Evolutionary conservation across 2,797 vertebrate genomes (phyloP).

Genomic region (Molossus molossus): DNA sequence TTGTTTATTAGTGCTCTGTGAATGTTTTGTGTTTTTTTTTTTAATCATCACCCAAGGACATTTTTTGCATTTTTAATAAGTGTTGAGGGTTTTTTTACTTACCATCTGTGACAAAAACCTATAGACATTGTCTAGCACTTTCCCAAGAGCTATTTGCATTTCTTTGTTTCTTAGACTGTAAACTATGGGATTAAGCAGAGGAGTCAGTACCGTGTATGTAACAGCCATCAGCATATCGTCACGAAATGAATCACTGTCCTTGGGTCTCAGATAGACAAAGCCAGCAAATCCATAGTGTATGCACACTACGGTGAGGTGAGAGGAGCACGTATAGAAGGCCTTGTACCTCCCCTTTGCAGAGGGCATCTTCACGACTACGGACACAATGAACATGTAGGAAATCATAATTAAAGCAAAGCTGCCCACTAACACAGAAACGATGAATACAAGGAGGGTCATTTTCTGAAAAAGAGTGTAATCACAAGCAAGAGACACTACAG

Average conservation of each 20-base stretch:
- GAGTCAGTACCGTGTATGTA: slow-evolving; percentile 70
- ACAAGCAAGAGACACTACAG: slow-evolving; percentile 73
- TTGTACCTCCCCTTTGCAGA: slow-evolving; percentile 71
- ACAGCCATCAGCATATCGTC: slow-evolving; percentile 78
- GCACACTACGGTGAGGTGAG: slow-evolving; percentile 72
- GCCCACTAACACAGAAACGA: slow-evolving; percentile 64
- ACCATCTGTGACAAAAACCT: not conserved
- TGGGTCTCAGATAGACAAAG: slow-evolving; percentile 76
- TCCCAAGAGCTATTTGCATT: slow-evolving; percentile 70
- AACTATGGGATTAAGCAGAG: slow-evolving; percentile 77
- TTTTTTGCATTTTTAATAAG: not conserved
- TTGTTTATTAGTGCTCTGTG: not conserved
- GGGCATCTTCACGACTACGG: slow-evolving; percentile 59
- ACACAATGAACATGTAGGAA: slow-evolving; percentile 74
- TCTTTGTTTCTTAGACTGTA: slow-evolving; percentile 55
- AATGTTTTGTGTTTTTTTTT: not conserved
- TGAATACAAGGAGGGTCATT: not conserved
- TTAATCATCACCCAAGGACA: no score
- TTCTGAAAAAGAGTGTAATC: slow-evolving; percentile 37
- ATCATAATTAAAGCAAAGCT: slow-evolving; percentile 76
- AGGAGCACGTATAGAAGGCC: slow-evolving; percentile 75
- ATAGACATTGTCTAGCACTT: not conserved
- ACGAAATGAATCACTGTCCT: not conserved
- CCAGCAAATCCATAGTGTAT: slow-evolving; percentile 75
- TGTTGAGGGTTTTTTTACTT: not conserved